Conservation (phyloP, 2,888 invertebrate genomes). For the Pollenia amentaria region DNA sequence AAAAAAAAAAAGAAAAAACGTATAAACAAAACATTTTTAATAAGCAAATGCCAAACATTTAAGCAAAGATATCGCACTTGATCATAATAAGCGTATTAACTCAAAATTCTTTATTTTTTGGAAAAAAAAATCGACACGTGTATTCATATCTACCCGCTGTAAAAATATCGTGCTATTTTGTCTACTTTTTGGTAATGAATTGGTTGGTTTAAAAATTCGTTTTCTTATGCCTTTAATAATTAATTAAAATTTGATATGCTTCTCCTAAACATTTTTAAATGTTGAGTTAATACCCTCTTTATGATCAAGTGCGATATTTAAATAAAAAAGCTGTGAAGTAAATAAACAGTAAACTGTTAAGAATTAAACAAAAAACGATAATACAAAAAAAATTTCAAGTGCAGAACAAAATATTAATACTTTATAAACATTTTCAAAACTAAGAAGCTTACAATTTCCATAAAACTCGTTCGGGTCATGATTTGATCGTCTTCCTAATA, state of each 20-base stretch:
- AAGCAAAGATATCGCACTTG: not conserved
- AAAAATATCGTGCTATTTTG: no score
- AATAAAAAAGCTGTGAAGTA: constrained; percentile 58
- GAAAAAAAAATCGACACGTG: no score
- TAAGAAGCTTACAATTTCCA: constrained; percentile 21
- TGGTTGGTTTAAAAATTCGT: no score
- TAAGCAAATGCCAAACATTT: constrained; percentile 33
- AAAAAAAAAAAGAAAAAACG: constrained; percentile 40
- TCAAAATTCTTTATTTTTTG: no score
- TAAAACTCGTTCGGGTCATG: not conserved
- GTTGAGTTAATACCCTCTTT: no score
- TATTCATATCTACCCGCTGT: no score
- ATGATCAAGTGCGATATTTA: not conserved
- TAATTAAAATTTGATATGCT: no score
- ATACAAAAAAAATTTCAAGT: constrained; percentile 27
- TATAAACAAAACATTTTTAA: not conserved
- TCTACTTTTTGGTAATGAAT: no score
- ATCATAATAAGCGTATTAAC: no score
- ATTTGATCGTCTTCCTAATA: no score
- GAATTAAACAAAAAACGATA: constrained; percentile 9
- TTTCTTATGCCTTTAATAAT: no score
- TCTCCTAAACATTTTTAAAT: no score
- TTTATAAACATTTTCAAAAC: constrained; percentile 7
- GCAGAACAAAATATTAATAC: not conserved
- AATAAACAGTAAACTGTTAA: constrained; percentile 20